Conservation (phyloP, 2,888 invertebrate species). For the Ormyrus labotus region DNA sequence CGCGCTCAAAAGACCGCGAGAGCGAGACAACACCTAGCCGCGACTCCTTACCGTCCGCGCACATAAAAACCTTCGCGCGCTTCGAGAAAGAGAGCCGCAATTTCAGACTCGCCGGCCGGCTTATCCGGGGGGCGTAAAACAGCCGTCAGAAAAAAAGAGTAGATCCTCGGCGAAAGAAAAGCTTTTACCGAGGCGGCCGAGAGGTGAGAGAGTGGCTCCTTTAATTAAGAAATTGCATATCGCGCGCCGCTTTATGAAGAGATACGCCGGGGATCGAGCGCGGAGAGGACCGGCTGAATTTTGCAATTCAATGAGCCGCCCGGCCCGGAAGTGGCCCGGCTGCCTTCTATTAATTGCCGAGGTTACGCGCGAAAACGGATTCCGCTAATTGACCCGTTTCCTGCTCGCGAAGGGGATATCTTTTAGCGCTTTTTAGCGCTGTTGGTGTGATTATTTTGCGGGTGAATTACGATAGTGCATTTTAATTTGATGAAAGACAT, state of each 20-base stretch:
- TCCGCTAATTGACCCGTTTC: slow-evolving; percentile 20
- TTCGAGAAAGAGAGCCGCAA: background rate
- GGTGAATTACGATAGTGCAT: too few relatives aligned
- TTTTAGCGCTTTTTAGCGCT: too few relatives aligned
- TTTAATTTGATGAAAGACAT: too few relatives aligned
- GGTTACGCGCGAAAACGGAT: background rate
- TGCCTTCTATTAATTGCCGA: slow-evolving; percentile 13
- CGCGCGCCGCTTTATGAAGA: background rate
- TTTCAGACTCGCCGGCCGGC: background rate
- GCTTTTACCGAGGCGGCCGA: too few relatives aligned
- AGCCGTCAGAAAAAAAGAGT: background rate
- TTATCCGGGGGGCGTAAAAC: background rate
- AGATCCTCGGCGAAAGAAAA: too few relatives aligned
- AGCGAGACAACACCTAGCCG: too few relatives aligned
- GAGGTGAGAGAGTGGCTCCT: background rate
- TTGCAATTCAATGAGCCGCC: slow-evolving; percentile 40
- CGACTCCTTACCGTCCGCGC: too few relatives aligned
- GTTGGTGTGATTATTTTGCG: too few relatives aligned
- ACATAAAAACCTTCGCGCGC: too few relatives aligned
- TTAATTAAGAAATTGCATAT: slow-evolving; percentile 36
- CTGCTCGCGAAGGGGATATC: background rate
- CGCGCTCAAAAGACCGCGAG: too few relatives aligned
- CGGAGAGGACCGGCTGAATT: background rate
- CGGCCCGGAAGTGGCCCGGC: background rate
- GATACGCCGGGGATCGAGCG: background rate